Base-by-base conservation (phyloP, 1,140 invertebrate species). In the Tribolium madens region DNA sequence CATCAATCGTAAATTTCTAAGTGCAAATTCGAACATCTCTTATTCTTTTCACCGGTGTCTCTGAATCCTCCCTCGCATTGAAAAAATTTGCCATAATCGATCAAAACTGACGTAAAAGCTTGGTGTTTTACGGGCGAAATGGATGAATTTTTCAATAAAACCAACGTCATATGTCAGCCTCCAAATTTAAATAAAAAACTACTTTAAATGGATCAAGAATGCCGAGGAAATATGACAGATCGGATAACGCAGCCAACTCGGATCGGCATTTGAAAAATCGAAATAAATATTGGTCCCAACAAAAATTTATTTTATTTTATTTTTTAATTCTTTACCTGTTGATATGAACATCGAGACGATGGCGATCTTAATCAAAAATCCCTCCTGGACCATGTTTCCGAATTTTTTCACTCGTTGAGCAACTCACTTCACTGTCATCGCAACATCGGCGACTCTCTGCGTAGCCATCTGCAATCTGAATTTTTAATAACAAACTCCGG, bases 271-370 rank as follows among this genome's bases (percentile, higher is more conserved):
- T 50, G 36, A 42, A 42, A 42, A 42, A 42, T 3, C 6, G 2
- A n/a, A 42, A 9, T 42, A n/a, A 42, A 42, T 31, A 31, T 6
- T 6, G 26, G 26, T 3, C 26, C 46, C 3, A 47, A 47, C n/a
- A n/a, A n/a, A n/a, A n/a, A n/a, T n/a, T n/a, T n/a, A n/a, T n/a
- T n/a, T n/a, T n/a, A n/a, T n/a, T n/a, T n/a, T n/a, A n/a, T n/a
- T n/a, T n/a, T n/a, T 47, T 47, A 47, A n/a, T n/a, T 4, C 7
- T 42, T 71, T 72, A 72, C 70, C 70, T 72, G 70, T 72, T 72
- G 70, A 72, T 72, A 72, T 50, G 46, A 72, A 72, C 70, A 72
- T 72, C 3, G 70, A 72, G 3, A 72, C 70, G 46, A 72, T 72
- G 6, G 70, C 70, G 9, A 72, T 72, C 52, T 72, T 72, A 50